A percentile compares a stretch with the other conserved stretches of the same genome.
These are phyloP conservation scores for Micronycteris hirsuta DNA, from an alignment of 2,113 vertebrate genomes.

Conservation along the genomic window DNA sequence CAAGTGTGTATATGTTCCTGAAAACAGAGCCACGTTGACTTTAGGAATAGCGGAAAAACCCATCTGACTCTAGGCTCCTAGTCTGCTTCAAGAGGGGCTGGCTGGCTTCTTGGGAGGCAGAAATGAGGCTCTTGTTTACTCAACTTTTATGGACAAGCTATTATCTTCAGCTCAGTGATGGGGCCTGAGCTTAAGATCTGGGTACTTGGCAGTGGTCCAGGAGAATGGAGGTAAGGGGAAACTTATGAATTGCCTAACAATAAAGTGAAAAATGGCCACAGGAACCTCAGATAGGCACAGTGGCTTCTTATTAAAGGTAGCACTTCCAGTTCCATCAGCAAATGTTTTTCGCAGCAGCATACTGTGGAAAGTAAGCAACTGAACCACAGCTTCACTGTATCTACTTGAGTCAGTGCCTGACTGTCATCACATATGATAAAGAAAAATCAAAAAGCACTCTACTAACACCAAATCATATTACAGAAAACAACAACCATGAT, in stretches of 20 bases:
- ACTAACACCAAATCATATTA: neutral
- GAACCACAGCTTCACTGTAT: neutral
- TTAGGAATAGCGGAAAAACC: neutral
- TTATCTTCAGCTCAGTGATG: neutral
- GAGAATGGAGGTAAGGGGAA: neutral
- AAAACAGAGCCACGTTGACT: constrained; percentile 18
- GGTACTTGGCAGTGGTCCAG: neutral
- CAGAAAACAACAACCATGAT: neutral
- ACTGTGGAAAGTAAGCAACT: neutral
- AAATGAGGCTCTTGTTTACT: constrained; percentile 17
- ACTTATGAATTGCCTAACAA: neutral
- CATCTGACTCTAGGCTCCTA: neutral
- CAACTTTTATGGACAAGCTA: neutral
- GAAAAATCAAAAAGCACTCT: neutral
- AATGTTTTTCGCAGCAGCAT: neutral
- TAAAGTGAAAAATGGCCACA: neutral
- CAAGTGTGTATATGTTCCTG: neutral
- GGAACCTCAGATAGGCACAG: neutral
- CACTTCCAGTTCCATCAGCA: neutral
- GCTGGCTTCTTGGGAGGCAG: neutral
- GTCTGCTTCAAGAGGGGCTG: constrained; percentile 1
- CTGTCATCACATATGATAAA: neutral
- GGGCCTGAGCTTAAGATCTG: neutral
- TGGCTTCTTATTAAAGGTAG: neutral
- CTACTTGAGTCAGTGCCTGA: neutral